These are phyloP conservation scores for Pherbina coryleti DNA, from an alignment of 2,888 invertebrate species.

Conservation along the genomic window DNA sequence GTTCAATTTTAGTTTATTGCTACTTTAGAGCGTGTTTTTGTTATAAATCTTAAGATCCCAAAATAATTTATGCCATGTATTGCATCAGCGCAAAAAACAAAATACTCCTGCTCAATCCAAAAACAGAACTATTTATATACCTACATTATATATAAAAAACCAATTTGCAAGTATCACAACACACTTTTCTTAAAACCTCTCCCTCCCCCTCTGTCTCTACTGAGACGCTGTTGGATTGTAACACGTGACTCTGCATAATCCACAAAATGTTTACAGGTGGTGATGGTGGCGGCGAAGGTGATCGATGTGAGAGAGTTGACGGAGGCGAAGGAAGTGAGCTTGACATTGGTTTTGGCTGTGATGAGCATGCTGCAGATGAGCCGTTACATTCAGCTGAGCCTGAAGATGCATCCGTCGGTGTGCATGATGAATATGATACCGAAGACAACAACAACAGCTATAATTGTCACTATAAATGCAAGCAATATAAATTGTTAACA, in stretches of 20 bases:
- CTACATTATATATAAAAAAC: neutral
- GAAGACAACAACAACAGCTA: slow-evolving; percentile 52
- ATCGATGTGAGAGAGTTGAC: neutral
- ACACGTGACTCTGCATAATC: slow-evolving; percentile 59
- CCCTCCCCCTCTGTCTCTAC: neutral
- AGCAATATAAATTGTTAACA: slow-evolving; percentile 63
- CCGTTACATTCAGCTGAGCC: too few relatives aligned
- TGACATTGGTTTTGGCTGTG: neutral
- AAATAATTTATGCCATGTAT: neutral
- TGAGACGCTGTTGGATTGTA: slow-evolving; percentile 47
- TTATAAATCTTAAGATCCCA: neutral
- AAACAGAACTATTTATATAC: neutral
- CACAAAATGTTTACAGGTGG: slow-evolving; percentile 67
- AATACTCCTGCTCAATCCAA: slow-evolving; percentile 10
- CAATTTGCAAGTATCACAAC: slow-evolving; percentile 14
- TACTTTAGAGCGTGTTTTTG: slow-evolving; percentile 19
- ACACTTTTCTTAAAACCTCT: slow-evolving; percentile 30
- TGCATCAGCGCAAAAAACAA: neutral
- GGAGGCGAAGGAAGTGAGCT: neutral
- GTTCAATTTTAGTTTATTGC: slow-evolving; percentile 8
- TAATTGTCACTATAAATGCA: slow-evolving; percentile 65
- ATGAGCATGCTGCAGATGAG: slow-evolving; percentile 22
- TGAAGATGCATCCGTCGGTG: slow-evolving; percentile 32
- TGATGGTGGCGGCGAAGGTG: slow-evolving; percentile 36
- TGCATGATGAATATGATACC: slow-evolving; percentile 54